Evolutionary conservation across 2,888 invertebrate genomes (phyloP).

Genomic region (Asteroscopus sphinx): DNA sequence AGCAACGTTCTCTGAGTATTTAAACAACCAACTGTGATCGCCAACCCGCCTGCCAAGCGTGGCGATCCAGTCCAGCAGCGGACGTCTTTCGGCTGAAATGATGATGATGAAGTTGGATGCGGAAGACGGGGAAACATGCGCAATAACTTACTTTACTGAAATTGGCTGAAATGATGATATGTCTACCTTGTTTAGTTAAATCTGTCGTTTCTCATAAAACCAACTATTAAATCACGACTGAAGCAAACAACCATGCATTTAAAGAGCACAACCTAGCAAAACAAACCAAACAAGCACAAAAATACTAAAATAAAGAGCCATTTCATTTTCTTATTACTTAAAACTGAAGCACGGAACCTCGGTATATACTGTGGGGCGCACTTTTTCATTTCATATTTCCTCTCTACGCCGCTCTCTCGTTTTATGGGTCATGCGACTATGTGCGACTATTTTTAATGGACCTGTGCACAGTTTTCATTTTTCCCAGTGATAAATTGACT

Average conservation of each 20-base stretch:
- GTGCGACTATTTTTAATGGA: constrained; percentile 89
- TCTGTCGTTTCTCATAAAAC: background rate
- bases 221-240: background rate
- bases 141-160: no score
- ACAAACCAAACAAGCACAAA: constrained; percentile 10
- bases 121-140: no score
- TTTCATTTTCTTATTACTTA: constrained; percentile 43
- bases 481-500: constrained; percentile 88
- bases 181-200: no score
- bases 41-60: no score
- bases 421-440: constrained; percentile 89
- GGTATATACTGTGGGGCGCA: constrained; percentile 52
- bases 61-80: no score
- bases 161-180: no score
- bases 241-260: background rate
- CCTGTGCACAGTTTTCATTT: constrained; percentile 84
- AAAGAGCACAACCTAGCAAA: background rate
- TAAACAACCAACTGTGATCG: no score
- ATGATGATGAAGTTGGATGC: no score
- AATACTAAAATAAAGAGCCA: constrained; percentile 19
- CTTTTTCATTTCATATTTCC: constrained; percentile 85
- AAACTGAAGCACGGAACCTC: constrained; percentile 60
- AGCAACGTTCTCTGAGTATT: no score
- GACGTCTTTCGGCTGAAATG: no score
- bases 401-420: constrained; percentile 85